phyloP scores from a whole-genome alignment of 53 echinoderm and acorn worm species.

The Crossaster papposus region DNA sequence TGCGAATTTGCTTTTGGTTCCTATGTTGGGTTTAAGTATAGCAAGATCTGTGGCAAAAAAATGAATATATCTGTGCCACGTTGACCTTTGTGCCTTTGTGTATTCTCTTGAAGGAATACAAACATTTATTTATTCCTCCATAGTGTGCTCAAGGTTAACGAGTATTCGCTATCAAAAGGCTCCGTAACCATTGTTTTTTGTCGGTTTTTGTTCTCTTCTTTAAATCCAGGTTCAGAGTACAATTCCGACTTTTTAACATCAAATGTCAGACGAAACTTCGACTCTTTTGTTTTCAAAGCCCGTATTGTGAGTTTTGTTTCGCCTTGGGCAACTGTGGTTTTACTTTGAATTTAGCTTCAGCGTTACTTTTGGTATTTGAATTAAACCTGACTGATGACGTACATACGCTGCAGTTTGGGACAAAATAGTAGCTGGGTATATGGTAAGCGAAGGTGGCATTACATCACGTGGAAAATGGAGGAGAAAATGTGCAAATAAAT shows the following conservation, averaged over 20 bases:
- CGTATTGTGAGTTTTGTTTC: background rate
- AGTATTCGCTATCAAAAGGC: background rate
- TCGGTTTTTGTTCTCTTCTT: background rate
- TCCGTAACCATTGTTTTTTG: background rate
- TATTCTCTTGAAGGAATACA: no score
- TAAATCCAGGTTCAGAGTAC: background rate
- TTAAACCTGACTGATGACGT: background rate
- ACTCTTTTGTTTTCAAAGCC: background rate
- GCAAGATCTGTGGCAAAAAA: no score
- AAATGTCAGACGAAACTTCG: background rate
- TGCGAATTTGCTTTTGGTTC: background rate
- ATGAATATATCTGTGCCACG: background rate
- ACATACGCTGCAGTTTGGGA: no score
- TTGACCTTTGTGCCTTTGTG: no score
- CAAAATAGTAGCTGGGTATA: no score
- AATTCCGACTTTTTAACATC: background rate
- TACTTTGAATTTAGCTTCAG: background rate
- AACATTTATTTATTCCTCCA: no score
- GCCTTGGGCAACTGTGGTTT: background rate
- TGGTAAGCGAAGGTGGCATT: no score
- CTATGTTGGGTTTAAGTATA: background rate
- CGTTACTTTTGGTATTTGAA: background rate
- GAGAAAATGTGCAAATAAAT: no score
- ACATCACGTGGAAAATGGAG: no score
- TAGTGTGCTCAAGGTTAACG: background rate